Conservation (phyloP, 2,888 invertebrate species). For the Acanthosepion lycidas region DNA sequence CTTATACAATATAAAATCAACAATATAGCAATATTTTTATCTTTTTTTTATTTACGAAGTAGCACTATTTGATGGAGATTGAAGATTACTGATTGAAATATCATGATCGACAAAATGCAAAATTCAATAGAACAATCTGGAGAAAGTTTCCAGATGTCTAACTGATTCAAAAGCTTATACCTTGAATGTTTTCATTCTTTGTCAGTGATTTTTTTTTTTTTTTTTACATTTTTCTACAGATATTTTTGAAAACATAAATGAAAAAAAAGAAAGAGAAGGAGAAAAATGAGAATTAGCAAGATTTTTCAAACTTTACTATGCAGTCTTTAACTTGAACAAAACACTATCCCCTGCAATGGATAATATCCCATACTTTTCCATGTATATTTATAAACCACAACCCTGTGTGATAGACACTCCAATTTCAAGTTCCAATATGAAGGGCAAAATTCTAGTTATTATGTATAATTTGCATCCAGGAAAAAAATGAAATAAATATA, state of each 20-base stretch:
- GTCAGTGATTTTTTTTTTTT: background rate
- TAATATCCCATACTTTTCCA: background rate
- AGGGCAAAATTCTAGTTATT: constrained; percentile 33
- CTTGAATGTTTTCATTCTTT: background rate
- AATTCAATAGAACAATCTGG: too few relatives aligned
- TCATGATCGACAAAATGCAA: too few relatives aligned
- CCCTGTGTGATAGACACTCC: background rate
- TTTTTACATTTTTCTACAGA: too few relatives aligned
- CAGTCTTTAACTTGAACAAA: background rate
- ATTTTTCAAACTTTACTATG: background rate
- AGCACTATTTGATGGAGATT: too few relatives aligned
- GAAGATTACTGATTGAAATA: too few relatives aligned
- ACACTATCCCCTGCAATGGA: background rate
- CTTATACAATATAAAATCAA: background rate
- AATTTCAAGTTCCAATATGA: background rate
- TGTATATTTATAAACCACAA: constrained; percentile 23
- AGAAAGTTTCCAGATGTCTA: too few relatives aligned
- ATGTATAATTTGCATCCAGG: background rate
- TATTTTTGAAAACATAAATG: too few relatives aligned
- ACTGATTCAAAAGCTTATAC: background rate
- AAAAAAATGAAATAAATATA: background rate
- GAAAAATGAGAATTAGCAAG: too few relatives aligned
- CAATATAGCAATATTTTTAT: background rate
- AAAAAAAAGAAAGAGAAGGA: too few relatives aligned
- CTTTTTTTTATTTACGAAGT: background rate